Conservation (phyloP, 2,888 invertebrate genomes). For the Xestia ashworthii region DNA sequence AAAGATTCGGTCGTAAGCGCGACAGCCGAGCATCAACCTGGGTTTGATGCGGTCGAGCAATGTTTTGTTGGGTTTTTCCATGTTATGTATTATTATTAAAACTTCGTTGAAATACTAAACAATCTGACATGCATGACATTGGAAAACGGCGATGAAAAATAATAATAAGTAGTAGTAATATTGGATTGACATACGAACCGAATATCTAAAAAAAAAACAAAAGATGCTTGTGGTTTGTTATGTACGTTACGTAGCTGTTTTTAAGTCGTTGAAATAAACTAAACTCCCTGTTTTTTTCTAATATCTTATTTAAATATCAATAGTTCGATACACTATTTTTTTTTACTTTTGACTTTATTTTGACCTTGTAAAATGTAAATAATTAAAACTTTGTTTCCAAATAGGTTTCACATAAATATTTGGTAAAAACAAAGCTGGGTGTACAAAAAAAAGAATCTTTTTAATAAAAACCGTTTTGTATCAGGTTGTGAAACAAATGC, state of each 20-base stretch:
- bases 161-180: not conserved
- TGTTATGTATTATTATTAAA: too few relatives aligned
- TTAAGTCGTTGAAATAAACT: too few relatives aligned
- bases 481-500: conserved; percentile 98
- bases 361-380: too few relatives aligned
- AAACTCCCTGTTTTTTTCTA: not conserved
- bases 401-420: not conserved
- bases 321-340: not conserved
- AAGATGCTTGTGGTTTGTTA: too few relatives aligned
- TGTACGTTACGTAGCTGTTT: too few relatives aligned
- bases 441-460: not conserved
- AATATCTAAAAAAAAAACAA: too few relatives aligned
- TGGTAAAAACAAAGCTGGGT: too few relatives aligned
- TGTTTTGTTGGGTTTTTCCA: too few relatives aligned
- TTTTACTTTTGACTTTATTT: too few relatives aligned
- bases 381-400: not conserved
- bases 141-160: not conserved
- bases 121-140: not conserved
- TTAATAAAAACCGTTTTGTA: conserved; percentile 3
- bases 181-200: not conserved
- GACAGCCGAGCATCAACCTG: too few relatives aligned
- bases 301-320: not conserved
- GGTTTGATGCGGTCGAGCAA: too few relatives aligned
- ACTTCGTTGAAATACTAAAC: not conserved
- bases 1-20: not conserved